Evolutionary conservation across 2,797 vertebrate species (phyloP).

Genomic region (Pseudopleuronectes americanus): DNA sequence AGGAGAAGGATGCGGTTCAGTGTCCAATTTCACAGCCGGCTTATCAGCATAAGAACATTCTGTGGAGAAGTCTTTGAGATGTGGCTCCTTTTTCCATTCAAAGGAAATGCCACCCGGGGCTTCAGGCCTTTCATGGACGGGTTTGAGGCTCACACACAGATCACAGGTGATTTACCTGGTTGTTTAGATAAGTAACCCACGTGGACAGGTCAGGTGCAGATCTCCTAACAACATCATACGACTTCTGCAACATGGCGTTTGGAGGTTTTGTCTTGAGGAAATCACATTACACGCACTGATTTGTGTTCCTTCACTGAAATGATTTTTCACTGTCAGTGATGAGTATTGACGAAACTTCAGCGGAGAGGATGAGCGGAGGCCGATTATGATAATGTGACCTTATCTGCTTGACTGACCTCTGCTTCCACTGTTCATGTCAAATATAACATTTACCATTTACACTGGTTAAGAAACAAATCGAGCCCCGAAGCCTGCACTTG

Average conservation of each 20-base stretch:
- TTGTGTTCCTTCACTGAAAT: constrained; percentile 13
- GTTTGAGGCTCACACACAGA: no score
- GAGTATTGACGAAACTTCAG: constrained; percentile 47
- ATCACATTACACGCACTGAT: constrained; percentile 19
- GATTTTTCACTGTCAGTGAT: constrained; percentile 25
- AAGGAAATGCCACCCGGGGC: neutral
- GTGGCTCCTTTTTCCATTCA: neutral
- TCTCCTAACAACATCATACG: no score
- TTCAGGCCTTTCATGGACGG: no score
- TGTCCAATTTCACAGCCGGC: neutral
- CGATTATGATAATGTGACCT: constrained; percentile 75
- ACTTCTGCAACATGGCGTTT: no score
- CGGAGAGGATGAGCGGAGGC: constrained; percentile 27
- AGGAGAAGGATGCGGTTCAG: neutral
- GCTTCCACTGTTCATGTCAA: constrained; percentile 48
- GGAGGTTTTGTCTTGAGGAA: constrained; percentile 5
- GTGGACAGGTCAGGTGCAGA: no score
- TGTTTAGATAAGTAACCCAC: no score
- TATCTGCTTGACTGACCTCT: constrained; percentile 63
- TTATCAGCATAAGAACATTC: neutral
- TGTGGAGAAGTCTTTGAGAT: neutral
- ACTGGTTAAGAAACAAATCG: constrained; percentile 5
- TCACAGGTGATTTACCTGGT: no score
- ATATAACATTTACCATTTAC: constrained; percentile 50
- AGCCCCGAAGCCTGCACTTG: constrained; percentile 18